These are phyloP conservation scores for Ophion ellenae DNA, from an alignment of 2,888 invertebrate species.

Conservation along the genomic window DNA sequence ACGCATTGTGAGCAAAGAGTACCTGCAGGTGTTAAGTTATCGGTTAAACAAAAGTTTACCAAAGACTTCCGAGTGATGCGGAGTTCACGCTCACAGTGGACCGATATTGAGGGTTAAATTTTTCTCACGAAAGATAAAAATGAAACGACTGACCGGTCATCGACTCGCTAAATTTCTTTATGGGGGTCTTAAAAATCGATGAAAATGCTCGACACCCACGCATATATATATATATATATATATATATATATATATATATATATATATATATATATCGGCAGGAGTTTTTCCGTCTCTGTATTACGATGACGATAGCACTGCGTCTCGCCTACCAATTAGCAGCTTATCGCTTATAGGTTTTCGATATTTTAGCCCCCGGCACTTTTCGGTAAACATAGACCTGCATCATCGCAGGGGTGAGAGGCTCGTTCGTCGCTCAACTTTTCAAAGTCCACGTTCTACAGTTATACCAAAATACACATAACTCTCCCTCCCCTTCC, in stretches of 20 bases:
- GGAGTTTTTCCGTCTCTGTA: background rate
- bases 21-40: slow-evolving; percentile 33
- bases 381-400: slow-evolving; percentile 31
- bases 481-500: slow-evolving; percentile 9
- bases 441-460: slow-evolving; percentile 52
- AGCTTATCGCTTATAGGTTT: slow-evolving; percentile 82
- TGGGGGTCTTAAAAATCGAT: slow-evolving; percentile 60
- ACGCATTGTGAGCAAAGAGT: slow-evolving; percentile 9
- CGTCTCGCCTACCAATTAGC: slow-evolving; percentile 82
- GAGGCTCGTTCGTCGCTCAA: slow-evolving; percentile 53
- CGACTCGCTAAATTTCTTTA: slow-evolving; percentile 68
- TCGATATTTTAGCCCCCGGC: slow-evolving; percentile 76
- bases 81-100: slow-evolving; percentile 34
- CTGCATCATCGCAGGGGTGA: background rate
- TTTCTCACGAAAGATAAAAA: slow-evolving; percentile 60
- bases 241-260: slow-evolving; percentile 49
- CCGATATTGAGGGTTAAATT: slow-evolving; percentile 53
- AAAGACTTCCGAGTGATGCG: background rate
- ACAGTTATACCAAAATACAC: slow-evolving; percentile 33
- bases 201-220: slow-evolving; percentile 58
- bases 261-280: slow-evolving; percentile 1
- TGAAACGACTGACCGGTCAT: slow-evolving; percentile 55
- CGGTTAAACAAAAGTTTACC: slow-evolving; percentile 23
- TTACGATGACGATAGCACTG: slow-evolving; percentile 71
- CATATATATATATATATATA: slow-evolving; percentile 59